A percentile compares a stretch with the other conserved stretches of the same genome.
Conservation (phyloP, 2,888 invertebrate species). For the Anorthoa munda region DNA sequence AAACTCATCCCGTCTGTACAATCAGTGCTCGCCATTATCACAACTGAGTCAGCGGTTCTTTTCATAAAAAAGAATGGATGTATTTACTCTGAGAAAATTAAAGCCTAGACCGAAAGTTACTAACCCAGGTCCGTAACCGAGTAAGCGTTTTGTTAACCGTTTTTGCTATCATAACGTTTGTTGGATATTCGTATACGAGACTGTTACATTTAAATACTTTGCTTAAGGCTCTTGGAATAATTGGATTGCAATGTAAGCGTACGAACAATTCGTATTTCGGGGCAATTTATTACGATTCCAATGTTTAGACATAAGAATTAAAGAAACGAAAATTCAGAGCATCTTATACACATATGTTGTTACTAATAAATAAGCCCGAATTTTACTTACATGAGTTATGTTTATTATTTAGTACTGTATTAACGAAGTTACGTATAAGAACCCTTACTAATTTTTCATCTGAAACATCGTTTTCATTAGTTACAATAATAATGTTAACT, state of each 20-base stretch:
- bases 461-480: neutral
- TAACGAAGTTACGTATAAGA: neutral
- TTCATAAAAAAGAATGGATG: constrained; percentile 54
- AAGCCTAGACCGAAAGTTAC: constrained; percentile 39
- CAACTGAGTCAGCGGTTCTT: constrained; percentile 47
- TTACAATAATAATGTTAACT: neutral
- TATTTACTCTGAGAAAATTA: constrained; percentile 55
- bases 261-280: constrained; percentile 34
- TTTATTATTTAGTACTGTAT: no score
- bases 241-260: constrained; percentile 43
- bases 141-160: constrained; percentile 39
- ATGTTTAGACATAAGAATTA: constrained; percentile 29
- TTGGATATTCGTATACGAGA: constrained; percentile 31
- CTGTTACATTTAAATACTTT: constrained; percentile 48
- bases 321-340: constrained; percentile 21
- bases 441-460: neutral
- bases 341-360: constrained; percentile 16
- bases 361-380: neutral
- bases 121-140: constrained; percentile 23
- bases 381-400: no score
- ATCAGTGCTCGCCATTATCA: constrained; percentile 45
- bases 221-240: constrained; percentile 50
- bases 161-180: constrained; percentile 50
- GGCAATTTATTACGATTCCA: constrained; percentile 38
- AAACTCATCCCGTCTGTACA: constrained; percentile 49